A percentile compares a stretch with the other conserved stretches of the same genome.
Evolutionary conservation across 2,888 invertebrate species (phyloP).

Genomic region (Frankliniella intonsa): DNA sequence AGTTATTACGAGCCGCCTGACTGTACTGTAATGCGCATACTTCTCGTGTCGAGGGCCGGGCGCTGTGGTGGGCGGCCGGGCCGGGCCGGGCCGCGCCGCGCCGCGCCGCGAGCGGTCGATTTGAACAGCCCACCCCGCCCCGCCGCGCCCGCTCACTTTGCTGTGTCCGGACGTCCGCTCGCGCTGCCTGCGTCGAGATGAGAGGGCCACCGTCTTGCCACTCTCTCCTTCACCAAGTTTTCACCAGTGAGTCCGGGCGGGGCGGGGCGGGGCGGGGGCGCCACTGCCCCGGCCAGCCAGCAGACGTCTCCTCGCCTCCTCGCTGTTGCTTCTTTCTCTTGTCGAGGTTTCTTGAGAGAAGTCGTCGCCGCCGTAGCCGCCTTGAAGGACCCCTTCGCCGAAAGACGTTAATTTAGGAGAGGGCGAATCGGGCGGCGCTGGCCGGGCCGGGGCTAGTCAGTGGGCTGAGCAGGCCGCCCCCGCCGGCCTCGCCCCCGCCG

Average conservation of each 20-base stretch:
- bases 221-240: slow-evolving; percentile 3
- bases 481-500: neutral
- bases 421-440: neutral
- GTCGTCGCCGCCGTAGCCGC: neutral
- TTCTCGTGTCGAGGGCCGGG: no score
- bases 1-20: no score
- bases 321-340: neutral
- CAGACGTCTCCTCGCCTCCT: neutral
- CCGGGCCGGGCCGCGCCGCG: no score
- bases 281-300: no score
- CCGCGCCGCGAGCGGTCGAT: no score
- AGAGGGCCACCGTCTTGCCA: neutral
- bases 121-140: neutral
- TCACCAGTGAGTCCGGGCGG: neutral
- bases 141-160: neutral
- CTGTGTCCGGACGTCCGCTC: neutral
- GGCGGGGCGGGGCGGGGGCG: no score
- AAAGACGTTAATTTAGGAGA: slow-evolving; percentile 7
- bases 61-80: no score
- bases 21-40: no score
- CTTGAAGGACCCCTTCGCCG: neutral
- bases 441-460: neutral
- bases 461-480: neutral
- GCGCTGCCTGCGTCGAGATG: neutral
- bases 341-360: neutral